Percentiles rank a stretch among this genome's conserved stretches.
phyloP scores from a whole-genome alignment of 2,113 vertebrate genomes.

The Plecturocebus donacophilus region DNA sequence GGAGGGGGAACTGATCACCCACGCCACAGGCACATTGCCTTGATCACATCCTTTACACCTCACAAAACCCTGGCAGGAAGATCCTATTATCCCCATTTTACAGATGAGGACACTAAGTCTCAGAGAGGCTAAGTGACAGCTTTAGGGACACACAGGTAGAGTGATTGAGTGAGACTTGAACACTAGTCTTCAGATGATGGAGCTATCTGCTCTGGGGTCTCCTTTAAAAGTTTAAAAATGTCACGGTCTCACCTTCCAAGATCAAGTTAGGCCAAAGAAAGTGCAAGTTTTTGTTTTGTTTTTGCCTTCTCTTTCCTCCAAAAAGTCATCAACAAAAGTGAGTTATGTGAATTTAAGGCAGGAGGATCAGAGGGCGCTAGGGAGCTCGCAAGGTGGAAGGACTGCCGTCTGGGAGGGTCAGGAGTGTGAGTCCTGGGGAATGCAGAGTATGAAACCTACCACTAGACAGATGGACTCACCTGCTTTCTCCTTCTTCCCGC shows the following conservation, averaged over 20 bases:
- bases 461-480: neutral
- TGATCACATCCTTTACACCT: neutral
- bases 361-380: neutral
- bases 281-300: neutral
- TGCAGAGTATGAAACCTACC: neutral
- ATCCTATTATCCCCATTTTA: neutral
- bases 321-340: neutral
- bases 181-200: neutral
- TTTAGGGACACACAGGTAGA: neutral
- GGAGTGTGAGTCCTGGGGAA: neutral
- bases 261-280: neutral
- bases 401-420: neutral
- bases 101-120: constrained; percentile 2
- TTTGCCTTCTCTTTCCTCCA: neutral
- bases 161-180: neutral
- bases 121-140: neutral
- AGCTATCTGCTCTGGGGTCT: neutral
- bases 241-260: neutral
- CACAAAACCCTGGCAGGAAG: neutral
- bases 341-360: neutral
- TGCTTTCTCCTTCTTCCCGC: neutral
- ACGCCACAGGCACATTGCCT: neutral
- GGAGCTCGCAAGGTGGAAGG: neutral
- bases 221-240: neutral
- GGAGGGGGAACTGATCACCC: neutral